Evolutionary conservation across 2,888 invertebrate genomes (phyloP).

Genomic region (Stenodera caucasica): DNA sequence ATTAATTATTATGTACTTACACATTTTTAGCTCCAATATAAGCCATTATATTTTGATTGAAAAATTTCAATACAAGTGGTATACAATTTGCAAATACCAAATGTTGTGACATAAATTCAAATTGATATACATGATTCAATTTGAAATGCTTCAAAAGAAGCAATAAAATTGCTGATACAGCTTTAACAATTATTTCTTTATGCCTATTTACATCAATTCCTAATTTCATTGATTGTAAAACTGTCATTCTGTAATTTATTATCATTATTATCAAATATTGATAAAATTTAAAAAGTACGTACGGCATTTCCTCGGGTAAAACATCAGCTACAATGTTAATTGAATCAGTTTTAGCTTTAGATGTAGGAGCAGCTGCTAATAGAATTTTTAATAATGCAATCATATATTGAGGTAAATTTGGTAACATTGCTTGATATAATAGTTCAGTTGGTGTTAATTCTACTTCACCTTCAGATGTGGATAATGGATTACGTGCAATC

Average conservation of each 20-base stretch:
- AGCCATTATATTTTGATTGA: conserved; percentile 95
- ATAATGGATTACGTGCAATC: conserved; percentile 87
- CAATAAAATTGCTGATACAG: conserved; percentile 86
- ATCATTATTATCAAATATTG: conserved; percentile 1
- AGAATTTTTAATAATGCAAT: conserved; percentile 95
- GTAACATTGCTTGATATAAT: conserved; percentile 91
- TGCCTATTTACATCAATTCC: conserved; percentile 98
- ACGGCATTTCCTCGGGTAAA: conserved; percentile 96
- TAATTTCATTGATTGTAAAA: conserved; percentile 90
- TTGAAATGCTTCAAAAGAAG: conserved; percentile 96
- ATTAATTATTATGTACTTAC: no score
- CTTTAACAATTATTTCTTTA: conserved; percentile 98
- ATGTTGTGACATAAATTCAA: conserved; percentile 99
- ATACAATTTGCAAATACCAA: conserved; percentile 99
- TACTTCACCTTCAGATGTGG: conserved; percentile 78
- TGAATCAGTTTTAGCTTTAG: conserved; percentile 96
- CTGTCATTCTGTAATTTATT: conserved; percentile 70
- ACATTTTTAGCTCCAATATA: conserved; percentile 94
- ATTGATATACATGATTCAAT: conserved; percentile 96
- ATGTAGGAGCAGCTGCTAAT: conserved; percentile 97
- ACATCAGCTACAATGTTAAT: conserved; percentile 98
- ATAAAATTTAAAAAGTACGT: conserved; percentile 47
- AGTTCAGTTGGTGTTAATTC: conserved; percentile 83
- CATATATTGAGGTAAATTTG: conserved; percentile 96
- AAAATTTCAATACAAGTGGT: conserved; percentile 95